Conservation (phyloP, 2,113 vertebrate genomes). For the Trichomycterus rosablanca region DNA sequence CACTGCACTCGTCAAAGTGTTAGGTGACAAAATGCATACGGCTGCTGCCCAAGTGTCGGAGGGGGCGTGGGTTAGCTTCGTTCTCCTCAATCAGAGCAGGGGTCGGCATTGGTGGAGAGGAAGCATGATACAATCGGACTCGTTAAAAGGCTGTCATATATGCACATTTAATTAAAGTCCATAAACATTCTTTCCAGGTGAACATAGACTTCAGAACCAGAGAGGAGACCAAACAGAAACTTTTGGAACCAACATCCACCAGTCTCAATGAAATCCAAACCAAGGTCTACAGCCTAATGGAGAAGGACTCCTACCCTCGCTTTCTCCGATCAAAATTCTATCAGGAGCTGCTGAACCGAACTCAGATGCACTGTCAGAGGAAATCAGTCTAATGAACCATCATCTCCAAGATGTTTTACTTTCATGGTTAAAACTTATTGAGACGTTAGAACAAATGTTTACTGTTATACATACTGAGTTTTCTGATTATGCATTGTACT, state of each 20-base stretch:
- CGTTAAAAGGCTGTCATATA: too few relatives aligned
- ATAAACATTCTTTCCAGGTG: constrained; percentile 67
- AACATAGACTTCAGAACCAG: constrained; percentile 93
- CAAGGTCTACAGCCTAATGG: constrained; percentile 93
- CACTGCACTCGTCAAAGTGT: too few relatives aligned
- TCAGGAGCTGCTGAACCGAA: constrained; percentile 86
- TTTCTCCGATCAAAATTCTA: constrained; percentile 97
- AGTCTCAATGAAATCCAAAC: constrained; percentile 88
- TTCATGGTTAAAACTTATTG: constrained; percentile 7
- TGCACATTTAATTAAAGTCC: too few relatives aligned
- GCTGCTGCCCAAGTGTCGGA: too few relatives aligned
- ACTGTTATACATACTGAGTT: constrained; percentile 32
- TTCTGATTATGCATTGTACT: constrained; percentile 15
- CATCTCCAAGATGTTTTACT: constrained; percentile 13
- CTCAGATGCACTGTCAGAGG: constrained; percentile 71
- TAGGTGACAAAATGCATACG: too few relatives aligned
- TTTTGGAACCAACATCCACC: constrained; percentile 80
- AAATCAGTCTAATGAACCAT: constrained; percentile 75
- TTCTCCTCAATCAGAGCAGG: too few relatives aligned
- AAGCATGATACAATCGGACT: too few relatives aligned
- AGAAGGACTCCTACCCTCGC: constrained; percentile 95
- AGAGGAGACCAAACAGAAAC: constrained; percentile 83
- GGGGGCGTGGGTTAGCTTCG: too few relatives aligned
- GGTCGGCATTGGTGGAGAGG: too few relatives aligned
- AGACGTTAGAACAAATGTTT: constrained; percentile 32